Conservation (phyloP, 2,888 invertebrate genomes). For the Melinaea menophilus region DNA sequence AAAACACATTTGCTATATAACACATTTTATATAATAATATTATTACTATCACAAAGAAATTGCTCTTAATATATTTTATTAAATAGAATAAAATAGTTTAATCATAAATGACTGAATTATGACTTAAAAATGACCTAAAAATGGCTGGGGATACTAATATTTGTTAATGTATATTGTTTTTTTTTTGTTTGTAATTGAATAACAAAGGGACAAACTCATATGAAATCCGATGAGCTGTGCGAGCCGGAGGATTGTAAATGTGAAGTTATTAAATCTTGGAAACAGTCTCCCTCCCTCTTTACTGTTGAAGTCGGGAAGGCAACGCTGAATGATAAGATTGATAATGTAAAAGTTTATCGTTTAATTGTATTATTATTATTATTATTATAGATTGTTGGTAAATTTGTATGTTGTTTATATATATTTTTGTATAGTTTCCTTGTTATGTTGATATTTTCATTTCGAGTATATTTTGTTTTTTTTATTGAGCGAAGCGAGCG, state of each 20-base stretch:
- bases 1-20: too few species aligned
- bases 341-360: conserved; percentile 3
- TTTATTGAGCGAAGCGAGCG: too few species aligned
- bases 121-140: too few species aligned
- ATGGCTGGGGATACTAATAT: not conserved
- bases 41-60: too few species aligned
- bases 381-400: too few species aligned
- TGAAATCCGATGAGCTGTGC: not conserved
- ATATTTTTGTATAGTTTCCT: not conserved
- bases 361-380: not conserved
- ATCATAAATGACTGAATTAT: too few species aligned
- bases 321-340: not conserved
- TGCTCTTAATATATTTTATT: too few species aligned
- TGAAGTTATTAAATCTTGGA: conserved; percentile 11
- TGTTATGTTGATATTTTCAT: too few species aligned
- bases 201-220: not conserved
- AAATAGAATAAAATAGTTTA: too few species aligned
- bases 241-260: not conserved
- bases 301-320: conserved; percentile 13
- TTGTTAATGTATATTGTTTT: not conserved
- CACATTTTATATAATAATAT: too few species aligned
- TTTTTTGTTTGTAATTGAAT: not conserved
- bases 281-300: conserved; percentile 10
- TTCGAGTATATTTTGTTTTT: too few species aligned
- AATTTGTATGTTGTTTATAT: not conserved